Evolutionary conservation across 2,888 invertebrate species (phyloP), one percentile per base, ranked within the genome.

Genomic region (Drosophila paracracens): DNA sequence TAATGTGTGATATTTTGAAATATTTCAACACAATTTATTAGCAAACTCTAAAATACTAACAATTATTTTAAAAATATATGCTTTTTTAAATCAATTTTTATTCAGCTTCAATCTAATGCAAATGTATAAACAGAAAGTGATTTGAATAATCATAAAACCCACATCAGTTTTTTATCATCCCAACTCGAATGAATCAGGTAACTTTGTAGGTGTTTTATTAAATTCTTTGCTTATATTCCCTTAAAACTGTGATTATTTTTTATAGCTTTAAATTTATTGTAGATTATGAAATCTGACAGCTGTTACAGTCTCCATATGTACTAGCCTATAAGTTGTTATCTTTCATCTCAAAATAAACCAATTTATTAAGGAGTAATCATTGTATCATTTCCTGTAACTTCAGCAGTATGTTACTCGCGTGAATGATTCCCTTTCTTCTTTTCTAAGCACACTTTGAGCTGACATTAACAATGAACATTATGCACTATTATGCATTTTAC

Each of bases 401-500:
- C 21, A 29, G 46, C 54, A 71, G 71, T 71, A 67, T 67, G 63
- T 68, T 71, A 62, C 29, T 74, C 25, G 61, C 56, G 36, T 71
- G 58, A 43, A 38, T 36, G 52, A 11, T 2, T 8, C 16, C 35
- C 35, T 25, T 40, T 25, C 46, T 25, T 16, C 51, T 35, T 29
- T 16, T 18, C 21, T n/a, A 21, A 33, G 31, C 16, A 16, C 36
- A 60, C 11, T 71, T 66, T 74, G 51, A 74, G 65, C 70, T 63
- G 67, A 53, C 71, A 61, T 61, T 57, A 83, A 76, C 73, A 81
- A 79, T 72, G 72, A 52, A 57, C 69, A 82, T 83, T 82, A 84
- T 63, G 76, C 60, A 76, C 81, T 77, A 81, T 84, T 82, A 84
- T 70, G 67, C 76, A 79, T 51, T 69, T 72, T 63, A 67, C 74